These are phyloP conservation scores for Paramormyrops kingsleyae DNA, from an alignment of 2,113 vertebrate species.

Conservation along the genomic window DNA sequence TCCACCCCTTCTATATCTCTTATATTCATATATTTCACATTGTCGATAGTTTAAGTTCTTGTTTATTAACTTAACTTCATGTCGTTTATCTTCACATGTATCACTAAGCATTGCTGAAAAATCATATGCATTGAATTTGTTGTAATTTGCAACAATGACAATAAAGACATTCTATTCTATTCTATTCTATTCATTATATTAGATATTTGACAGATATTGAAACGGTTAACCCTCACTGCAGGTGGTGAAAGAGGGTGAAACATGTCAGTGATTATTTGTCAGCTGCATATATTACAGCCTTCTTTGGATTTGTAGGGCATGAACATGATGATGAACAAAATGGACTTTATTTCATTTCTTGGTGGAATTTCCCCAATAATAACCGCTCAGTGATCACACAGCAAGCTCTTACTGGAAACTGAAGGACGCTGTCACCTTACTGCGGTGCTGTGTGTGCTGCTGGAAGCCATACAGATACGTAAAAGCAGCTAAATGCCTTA, in stretches of 20 bases:
- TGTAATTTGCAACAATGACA: not conserved
- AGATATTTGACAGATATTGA: not conserved
- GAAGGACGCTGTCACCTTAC: not conserved
- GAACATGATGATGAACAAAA: not conserved
- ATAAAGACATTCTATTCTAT: not conserved
- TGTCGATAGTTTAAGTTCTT: not conserved
- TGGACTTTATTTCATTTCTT: not conserved
- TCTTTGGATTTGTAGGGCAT: not conserved
- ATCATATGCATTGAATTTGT: not conserved
- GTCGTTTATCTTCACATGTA: not conserved
- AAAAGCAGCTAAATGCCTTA: conserved; percentile 1
- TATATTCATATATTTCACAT: not conserved
- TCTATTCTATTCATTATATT: not conserved
- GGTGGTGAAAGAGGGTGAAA: not conserved
- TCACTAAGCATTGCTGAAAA: not conserved
- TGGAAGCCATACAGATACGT: not conserved
- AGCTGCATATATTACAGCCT: not conserved
- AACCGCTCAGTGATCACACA: not conserved
- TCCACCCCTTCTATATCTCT: not conserved
- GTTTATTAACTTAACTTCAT: not conserved
- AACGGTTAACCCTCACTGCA: not conserved
- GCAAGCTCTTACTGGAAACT: not conserved
- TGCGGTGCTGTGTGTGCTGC: not conserved
- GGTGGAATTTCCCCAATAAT: not conserved
- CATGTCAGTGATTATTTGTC: not conserved